A percentile compares a stretch with the other conserved stretches of the same genome.
Evolutionary conservation across 2,888 invertebrate genomes (phyloP).

Genomic region (Oasisia sp.): DNA sequence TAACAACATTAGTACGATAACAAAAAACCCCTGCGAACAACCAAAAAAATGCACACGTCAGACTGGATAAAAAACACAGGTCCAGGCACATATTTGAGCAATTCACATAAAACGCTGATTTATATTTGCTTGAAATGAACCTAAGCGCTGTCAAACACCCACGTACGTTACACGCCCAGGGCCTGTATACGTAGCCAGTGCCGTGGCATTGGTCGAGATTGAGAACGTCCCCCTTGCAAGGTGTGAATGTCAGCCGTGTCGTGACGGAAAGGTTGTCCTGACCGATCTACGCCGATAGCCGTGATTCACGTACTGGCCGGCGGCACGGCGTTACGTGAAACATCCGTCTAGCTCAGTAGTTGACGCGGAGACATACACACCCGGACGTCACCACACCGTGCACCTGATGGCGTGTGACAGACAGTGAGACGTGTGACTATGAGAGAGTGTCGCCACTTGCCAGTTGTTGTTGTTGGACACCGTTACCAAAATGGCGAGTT

Average conservation of each 20-base stretch:
- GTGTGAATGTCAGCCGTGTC: background rate
- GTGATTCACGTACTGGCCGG: background rate
- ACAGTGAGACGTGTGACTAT: background rate
- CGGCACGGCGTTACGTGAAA: background rate
- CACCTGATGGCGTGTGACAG: background rate
- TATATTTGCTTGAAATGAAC: background rate
- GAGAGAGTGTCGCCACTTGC: background rate
- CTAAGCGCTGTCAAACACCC: background rate
- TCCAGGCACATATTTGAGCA: background rate
- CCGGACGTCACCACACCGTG: background rate
- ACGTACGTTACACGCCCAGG: background rate
- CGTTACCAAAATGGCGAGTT: background rate
- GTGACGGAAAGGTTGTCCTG: background rate
- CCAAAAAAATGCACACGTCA: background rate
- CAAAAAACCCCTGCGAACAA: too few species aligned
- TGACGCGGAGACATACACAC: background rate
- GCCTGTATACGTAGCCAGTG: background rate
- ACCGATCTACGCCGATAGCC: background rate
- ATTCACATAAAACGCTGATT: background rate
- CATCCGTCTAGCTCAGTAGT: background rate
- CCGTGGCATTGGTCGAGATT: background rate
- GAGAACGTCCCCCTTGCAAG: background rate
- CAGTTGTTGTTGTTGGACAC: background rate
- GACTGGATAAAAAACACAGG: background rate
- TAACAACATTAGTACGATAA: too few species aligned